Base-by-base conservation (phyloP, 2,797 vertebrate species). In the Ceryle rudis region DNA sequence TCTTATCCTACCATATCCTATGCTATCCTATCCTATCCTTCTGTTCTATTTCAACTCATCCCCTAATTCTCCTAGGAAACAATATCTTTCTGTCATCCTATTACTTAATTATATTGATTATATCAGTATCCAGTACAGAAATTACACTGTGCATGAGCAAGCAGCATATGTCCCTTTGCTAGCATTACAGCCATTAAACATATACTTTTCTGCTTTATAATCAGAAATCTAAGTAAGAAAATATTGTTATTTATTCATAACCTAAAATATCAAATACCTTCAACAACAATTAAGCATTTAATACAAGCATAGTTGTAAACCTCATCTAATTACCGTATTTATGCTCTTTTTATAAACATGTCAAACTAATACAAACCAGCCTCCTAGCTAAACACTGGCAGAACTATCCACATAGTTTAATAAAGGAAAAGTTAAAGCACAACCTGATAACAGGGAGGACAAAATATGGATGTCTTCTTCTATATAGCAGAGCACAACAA, bases 291-390 rank as follows among this genome's bases (percentile, higher is more conserved):
- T 28, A 51, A 71, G 26, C 3, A 41, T 17, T 66, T 55, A 83
- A 62, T 33, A 19, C 4, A 85, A 80, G 67, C 9, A 15, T 44
- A 80, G 39, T 62, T 85, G 8, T 55, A 82, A 22, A 39, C 4
- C 3, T 0, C 3, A 37, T 57, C 6, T 72, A 4, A 0, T 41
- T 58, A n/a, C 10, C 6, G 3, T 28, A 58, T 47, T 69, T 62
- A 60, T 18, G n/a, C 5, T 9, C 19, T 7, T 83, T 78, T 71
- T 29, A 41, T 9, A 81, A 41, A 35, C 26, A 17, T 2, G 2
- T 33, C 25, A 52, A 28, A 8, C 35, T 52, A 87, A 78, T 21
- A 51, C 3, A 54, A 82, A 67, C 3, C 35, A 77, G 0, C 2
- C 37, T 72, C 13, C 79, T 15, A 77, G 33, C 5, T 60, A 44